Base-by-base conservation (phyloP, 1,140 invertebrate species). In the Hycleus phaleratus region DNA sequence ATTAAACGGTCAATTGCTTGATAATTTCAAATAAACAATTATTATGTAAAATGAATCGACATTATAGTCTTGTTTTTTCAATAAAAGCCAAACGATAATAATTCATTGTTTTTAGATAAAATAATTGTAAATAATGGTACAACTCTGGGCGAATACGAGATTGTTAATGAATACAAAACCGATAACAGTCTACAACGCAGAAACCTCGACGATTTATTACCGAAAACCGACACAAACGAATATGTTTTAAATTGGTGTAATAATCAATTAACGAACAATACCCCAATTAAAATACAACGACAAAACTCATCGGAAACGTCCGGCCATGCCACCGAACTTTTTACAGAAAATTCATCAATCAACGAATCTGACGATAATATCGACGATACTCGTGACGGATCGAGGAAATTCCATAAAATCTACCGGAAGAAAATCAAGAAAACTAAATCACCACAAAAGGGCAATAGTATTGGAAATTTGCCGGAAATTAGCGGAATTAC, bases 51-150 rank as follows among this genome's bases (percentile, higher is more conserved):
- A 53, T 53, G 45, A 53, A 24, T 51, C 49, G n/a, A 51, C 24
- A 18, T 53, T 53, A 53, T 44, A 45, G 42, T 53, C 26, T 46
- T 44, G 40, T 53, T 38, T 12, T 47, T 49, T 38, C 26, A 46
- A 49, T 46, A 50, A 64, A 48, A 56, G 42, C 26, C 3, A 32
- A 32, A 5, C 32, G 32, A 32, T 32, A 32, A 32, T 40, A 40
- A 53, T 49, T 54, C 56, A 63, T 64, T 65, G 26, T 60, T 64
- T 79, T 7, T 69, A 85, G 83, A 85, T 63, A 83, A 81, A 72
- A 73, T 85, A 61, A 58, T 84, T 59, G 68, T 85, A 45, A 79
- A 80, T 45, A 80, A 78, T 61, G 81, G 82, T 26, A 69, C 77
- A 54, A 55, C 80, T 58, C 63, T 82, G 38, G 82, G 79, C 7